Base-by-base conservation (phyloP, 2,888 invertebrate species). In the Mesoligia furuncula region DNA sequence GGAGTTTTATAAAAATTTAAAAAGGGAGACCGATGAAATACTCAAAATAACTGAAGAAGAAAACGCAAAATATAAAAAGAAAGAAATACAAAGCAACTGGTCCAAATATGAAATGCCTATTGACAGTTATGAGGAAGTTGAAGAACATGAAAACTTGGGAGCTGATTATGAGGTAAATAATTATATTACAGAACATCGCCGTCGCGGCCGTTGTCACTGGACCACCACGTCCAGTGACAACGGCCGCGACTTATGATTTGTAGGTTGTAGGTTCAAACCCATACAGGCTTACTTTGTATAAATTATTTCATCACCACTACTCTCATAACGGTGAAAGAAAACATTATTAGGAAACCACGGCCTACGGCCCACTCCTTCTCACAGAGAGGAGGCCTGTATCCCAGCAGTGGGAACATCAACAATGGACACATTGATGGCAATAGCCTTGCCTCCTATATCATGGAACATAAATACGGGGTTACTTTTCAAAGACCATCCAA, bases 61-160 rank as follows among this genome's bases (percentile, higher is more conserved):
- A 51, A 95, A 93, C 79, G 83, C 92, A 0, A 97, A 97, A 87
- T 97, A 97, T 75, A 95, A 94, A 77, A 97, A 96, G 86, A 96
- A 97, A 79, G 96, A 96, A 86, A 96, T 97, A 59, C 93, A 95
- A 89, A 97, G 96, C 80, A 97, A 97, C 82, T 97, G 97, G 97
- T 91, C 94, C 7, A 96, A 96, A 81, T 96, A 96, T 94, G 97
- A 97, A 86, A 92, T 96, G 91, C 96, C 96, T 0, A 94, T 96
- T 82, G 95, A 96, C 66, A 95, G 91, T 80, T 96, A 97, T 86
- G 96, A 97, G 61, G 95, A 95, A 76, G 92, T 95, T 78, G 95
- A 96, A 81, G 95, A 96, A 73, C 94, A 95, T 70, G 95, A 96
- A 73, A 93, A 93, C 76, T 84, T 95, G 79, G 97, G 97, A n/a